Evolutionary conservation across 2,888 invertebrate species (phyloP), one percentile per base, ranked within the genome.

Genomic region (Catocala fraxini): DNA sequence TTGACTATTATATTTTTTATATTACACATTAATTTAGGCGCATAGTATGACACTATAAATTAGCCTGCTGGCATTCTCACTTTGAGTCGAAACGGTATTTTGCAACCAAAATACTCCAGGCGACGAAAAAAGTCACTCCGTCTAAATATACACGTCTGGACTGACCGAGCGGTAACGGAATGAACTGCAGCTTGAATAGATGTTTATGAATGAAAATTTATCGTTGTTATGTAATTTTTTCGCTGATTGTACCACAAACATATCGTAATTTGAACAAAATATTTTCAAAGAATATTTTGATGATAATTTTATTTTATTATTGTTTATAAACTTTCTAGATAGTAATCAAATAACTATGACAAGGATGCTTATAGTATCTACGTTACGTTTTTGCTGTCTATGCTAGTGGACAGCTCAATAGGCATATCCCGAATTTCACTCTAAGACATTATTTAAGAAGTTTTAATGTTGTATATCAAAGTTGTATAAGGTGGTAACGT

Each of bases 21-120:
- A 66, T 69, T 59, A 57, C 54, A 63, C 57, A 76, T 71, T 66
- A 71, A 76, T 75, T 73, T 64, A 54, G 55, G 58, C 57, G 62
- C 57, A 66, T 57, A 61, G 55, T 66, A 69, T 64, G 66, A 61
- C 48, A 74, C 61, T 70, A 72, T 77, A 70, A 74, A 74, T 72
- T 68, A 77, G 68, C 63, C 63, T 47, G 55, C 48, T 62, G 65
- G 60, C 69, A 72, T 72, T 76, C 67, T 63, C 65, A 72, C 77
- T 79, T 80, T 81, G 80, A 79, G 68, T 75, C 68, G 80, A 81
- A 84, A 82, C 81, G 80, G 81, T 86, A 86, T 89, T 89, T 86
- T 87, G 89, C 85, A 88, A 88, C 89, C 80, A 81, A 86, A 89
- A 89, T 89, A 89, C 86, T 84, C 81, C 76, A 74, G 79, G 77